Evolutionary conservation across 2,888 invertebrate species (phyloP).

Genomic region (Tigriopus californicus): DNA sequence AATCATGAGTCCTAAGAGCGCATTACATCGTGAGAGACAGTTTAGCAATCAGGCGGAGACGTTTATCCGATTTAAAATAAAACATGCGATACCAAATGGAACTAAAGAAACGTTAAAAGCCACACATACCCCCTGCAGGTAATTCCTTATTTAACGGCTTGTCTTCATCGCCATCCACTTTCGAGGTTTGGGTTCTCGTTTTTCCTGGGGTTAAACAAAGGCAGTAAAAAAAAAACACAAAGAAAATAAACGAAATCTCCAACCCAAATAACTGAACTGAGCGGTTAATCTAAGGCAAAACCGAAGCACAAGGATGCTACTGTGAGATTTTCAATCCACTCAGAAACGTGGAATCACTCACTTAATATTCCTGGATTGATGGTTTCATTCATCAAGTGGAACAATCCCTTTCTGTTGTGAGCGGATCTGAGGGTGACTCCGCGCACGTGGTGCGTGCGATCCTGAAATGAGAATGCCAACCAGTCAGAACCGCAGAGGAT

Average conservation of each 20-base stretch:
- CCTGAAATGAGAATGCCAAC: background rate
- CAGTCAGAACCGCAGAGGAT: background rate
- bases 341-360: background rate
- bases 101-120: background rate
- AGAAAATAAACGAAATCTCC: background rate
- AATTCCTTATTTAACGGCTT: background rate
- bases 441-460: background rate
- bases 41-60: background rate
- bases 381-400: slow-evolving; percentile 14
- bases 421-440: slow-evolving; percentile 1
- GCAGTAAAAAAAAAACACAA: background rate
- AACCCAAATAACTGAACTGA: background rate
- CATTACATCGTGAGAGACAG: background rate
- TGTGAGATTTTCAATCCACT: background rate
- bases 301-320: background rate
- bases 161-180: background rate
- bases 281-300: background rate
- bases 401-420: slow-evolving; percentile 4
- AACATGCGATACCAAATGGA: background rate
- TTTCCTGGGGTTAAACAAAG: background rate
- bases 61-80: background rate
- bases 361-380: slow-evolving; percentile 12
- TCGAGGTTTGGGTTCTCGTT: background rate
- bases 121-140: background rate
- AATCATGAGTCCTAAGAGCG: background rate